phyloP scores from a whole-genome alignment of 2,888 invertebrate species.

The Orchesella flavescens region DNA sequence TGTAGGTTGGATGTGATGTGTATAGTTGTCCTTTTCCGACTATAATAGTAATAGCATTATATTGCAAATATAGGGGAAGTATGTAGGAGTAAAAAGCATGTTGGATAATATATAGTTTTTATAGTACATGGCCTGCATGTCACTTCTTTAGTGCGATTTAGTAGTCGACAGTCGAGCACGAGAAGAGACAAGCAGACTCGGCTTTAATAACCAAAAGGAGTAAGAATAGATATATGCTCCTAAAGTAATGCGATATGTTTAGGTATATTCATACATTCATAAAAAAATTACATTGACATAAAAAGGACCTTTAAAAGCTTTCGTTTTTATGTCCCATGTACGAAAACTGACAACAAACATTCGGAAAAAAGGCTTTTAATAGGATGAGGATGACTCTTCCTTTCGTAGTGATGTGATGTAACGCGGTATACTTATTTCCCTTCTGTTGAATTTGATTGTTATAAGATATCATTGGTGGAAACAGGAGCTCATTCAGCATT shows the following conservation, averaged over 20 bases:
- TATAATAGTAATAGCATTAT: constrained; percentile 40
- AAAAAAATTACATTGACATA: constrained; percentile 6
- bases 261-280: neutral
- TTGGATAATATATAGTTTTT: constrained; percentile 2
- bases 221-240: neutral
- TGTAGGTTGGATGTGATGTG: too few relatives aligned
- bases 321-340: neutral
- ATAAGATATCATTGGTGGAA: neutral
- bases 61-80: constrained; percentile 41
- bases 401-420: neutral
- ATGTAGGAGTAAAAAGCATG: constrained; percentile 40
- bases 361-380: neutral
- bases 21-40: too few relatives aligned
- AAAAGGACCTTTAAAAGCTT: constrained; percentile 20
- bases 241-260: neutral
- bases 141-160: constrained; percentile 28
- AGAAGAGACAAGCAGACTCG: neutral
- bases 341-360: constrained; percentile 2
- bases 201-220: neutral
- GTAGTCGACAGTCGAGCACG: too few relatives aligned
- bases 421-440: neutral
- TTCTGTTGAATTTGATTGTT: neutral
- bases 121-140: constrained; percentile 24
- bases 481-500: too few relatives aligned
- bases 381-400: neutral